Evolutionary conservation across 2,888 invertebrate species (phyloP), one percentile per base, ranked within the genome.

Genomic region (Malachius bipustulatus): DNA sequence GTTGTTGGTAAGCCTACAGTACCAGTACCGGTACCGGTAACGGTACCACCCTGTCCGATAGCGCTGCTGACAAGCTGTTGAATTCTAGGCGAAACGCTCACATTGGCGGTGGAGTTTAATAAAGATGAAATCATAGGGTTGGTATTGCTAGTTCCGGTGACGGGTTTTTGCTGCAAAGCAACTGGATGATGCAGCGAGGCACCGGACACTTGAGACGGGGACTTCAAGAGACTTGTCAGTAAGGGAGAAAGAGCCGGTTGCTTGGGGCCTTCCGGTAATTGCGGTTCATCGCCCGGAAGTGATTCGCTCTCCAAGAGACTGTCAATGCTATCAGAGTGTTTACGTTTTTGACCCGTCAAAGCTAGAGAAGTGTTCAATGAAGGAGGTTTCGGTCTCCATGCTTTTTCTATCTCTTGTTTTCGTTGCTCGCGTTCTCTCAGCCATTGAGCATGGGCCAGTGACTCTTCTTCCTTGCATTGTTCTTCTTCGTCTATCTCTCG

Each of bases 191-290:
- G 45, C 35, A 63, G 61, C 2, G 61, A 60, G 57, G 28, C 69
- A 56, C 55, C 51, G 11, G n/a, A 66, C 54, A 56, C 53, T 34
- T 71, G 71, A 15, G 72, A 71, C 1, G 74, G 73, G 29, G 78
- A 80, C 58, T 88, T 85, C 3, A 90, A 63, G 24, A 90, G 65
- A 30, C 87, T 87, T 4, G 89, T 87, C 30, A 90, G 65, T 28
- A 90, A 62, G 0, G 88, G 88, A 0, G 79, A 78, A 0, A 77
- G 67, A 0, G 71, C 74, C 2, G 71, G 64, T 16, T 12, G n/a
- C 3, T 64, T 47, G 0, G 59, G 43, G 40, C 51, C 52, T 24
- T 43, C 35, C 15, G 13, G 12, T 9, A 11, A 14, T 9, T 31
- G 47, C 6, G 57, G 59, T 26, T 53, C 37, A 28, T 42, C 44